Percentiles rank a stretch among this genome's conserved stretches.
phyloP scores from a whole-genome alignment of 2,113 vertebrate genomes.

The Turnix velox region DNA sequence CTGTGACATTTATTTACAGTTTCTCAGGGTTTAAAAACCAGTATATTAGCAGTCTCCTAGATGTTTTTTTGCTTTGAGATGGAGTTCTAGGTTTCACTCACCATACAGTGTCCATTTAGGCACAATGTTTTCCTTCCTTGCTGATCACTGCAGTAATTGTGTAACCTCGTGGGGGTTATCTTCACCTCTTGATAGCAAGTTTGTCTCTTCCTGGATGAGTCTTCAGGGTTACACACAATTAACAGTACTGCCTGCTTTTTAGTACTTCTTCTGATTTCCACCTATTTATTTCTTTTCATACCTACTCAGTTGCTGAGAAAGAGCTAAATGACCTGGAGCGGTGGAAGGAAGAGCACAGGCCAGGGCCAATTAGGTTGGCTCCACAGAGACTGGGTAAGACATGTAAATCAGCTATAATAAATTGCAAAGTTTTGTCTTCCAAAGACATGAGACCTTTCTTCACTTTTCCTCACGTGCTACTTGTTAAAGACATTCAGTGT shows the following conservation, averaged over 20 bases:
- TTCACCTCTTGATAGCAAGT: neutral
- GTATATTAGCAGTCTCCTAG: neutral
- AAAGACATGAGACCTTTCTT: neutral
- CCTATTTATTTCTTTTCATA: neutral
- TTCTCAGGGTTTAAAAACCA: neutral
- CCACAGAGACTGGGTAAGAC: slow-evolving; percentile 80
- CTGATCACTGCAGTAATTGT: neutral
- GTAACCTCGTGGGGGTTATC: neutral
- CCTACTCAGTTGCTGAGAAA: slow-evolving; percentile 74
- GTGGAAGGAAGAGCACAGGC: slow-evolving; percentile 71
- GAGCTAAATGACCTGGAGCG: slow-evolving; percentile 71
- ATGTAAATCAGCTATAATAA: neutral
- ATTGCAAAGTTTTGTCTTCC: neutral
- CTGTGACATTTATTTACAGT: neutral
- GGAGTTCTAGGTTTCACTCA: neutral
- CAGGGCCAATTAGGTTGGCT: slow-evolving; percentile 43
- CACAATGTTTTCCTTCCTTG: neutral
- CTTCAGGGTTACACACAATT: neutral
- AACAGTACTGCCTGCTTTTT: neutral
- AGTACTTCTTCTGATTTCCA: neutral
- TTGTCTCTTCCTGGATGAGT: neutral
- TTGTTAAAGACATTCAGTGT: neutral
- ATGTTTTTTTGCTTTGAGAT: neutral
- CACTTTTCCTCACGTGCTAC: neutral
- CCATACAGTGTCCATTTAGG: neutral